These are phyloP conservation scores for Synanthedon andrenaeformis DNA, from an alignment of 2,888 invertebrate species.

Conservation along the genomic window DNA sequence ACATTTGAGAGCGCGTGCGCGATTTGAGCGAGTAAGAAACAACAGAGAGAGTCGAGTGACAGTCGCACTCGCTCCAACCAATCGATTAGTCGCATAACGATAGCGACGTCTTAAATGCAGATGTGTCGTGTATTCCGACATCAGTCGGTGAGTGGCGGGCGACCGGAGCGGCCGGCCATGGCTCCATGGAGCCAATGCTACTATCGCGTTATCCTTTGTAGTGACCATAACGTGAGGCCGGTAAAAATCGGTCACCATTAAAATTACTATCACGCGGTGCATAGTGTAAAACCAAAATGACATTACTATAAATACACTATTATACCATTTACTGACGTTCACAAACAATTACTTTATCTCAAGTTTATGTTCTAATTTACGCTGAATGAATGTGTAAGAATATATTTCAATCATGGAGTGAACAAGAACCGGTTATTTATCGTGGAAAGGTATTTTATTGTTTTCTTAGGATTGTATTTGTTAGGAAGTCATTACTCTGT, in stretches of 20 bases:
- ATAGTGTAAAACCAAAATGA: slow-evolving; percentile 15
- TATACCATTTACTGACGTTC: background rate
- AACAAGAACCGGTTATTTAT: background rate
- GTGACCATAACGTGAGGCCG: slow-evolving; percentile 28
- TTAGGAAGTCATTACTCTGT: too few relatives aligned
- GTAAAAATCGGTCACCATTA: slow-evolving; percentile 29
- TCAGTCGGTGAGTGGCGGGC: slow-evolving; percentile 61
- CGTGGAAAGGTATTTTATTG: background rate
- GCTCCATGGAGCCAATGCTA: slow-evolving; percentile 24
- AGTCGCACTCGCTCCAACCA: slow-evolving; percentile 64
- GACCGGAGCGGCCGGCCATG: slow-evolving; percentile 45
- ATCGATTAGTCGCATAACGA: slow-evolving; percentile 72
- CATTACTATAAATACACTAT: slow-evolving; percentile 1
- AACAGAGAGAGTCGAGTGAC: slow-evolving; percentile 41
- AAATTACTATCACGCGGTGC: slow-evolving; percentile 25
- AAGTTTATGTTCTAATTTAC: background rate
- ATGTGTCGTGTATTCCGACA: slow-evolving; percentile 65
- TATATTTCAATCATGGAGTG: background rate
- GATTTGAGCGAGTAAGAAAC: slow-evolving; percentile 39
- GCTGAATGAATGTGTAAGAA: background rate
- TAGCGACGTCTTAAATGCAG: slow-evolving; percentile 71
- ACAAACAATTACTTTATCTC: background rate
- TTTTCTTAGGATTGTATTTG: too few relatives aligned
- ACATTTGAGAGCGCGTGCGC: slow-evolving; percentile 45
- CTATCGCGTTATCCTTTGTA: slow-evolving; percentile 45